These are phyloP conservation scores for Rotaria macrura DNA, from an alignment of 2,888 invertebrate genomes.

Conservation along the genomic window DNA sequence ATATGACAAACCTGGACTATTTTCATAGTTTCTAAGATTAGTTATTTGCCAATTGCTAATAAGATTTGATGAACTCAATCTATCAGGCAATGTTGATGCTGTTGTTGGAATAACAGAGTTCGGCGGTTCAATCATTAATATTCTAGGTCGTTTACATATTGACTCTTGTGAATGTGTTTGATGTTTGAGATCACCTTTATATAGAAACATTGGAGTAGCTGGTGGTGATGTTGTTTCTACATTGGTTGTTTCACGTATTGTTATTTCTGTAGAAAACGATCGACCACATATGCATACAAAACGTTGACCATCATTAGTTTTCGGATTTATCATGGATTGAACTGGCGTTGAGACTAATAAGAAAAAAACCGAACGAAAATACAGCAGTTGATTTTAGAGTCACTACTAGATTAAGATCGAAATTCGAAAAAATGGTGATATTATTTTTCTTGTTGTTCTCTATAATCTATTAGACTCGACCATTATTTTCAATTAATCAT, in stretches of 20 bases:
- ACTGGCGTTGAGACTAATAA: neutral
- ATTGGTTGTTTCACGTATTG: neutral
- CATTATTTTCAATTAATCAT: too few relatives aligned
- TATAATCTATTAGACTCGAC: too few relatives aligned
- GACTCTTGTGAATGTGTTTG: neutral
- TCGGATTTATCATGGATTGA: neutral
- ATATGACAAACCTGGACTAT: neutral
- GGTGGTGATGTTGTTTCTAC: neutral
- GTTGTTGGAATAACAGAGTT: neutral
- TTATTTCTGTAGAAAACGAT: neutral
- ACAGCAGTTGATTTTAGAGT: too few relatives aligned
- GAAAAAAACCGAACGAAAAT: too few relatives aligned
- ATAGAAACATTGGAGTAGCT: neutral
- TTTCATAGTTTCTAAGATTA: neutral
- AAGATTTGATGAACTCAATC: neutral
- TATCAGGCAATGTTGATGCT: neutral
- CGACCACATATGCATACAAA: neutral
- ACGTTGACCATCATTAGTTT: neutral
- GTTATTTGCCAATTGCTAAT: neutral
- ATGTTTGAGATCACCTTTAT: neutral
- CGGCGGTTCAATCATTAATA: neutral
- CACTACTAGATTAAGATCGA: too few relatives aligned
- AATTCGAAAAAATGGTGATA: too few relatives aligned
- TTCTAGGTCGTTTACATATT: neutral
- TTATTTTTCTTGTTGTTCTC: too few relatives aligned